These are phyloP conservation scores for Mionectes olivaceus DNA, from an alignment of 2,797 vertebrate genomes.

Conservation along the genomic window DNA sequence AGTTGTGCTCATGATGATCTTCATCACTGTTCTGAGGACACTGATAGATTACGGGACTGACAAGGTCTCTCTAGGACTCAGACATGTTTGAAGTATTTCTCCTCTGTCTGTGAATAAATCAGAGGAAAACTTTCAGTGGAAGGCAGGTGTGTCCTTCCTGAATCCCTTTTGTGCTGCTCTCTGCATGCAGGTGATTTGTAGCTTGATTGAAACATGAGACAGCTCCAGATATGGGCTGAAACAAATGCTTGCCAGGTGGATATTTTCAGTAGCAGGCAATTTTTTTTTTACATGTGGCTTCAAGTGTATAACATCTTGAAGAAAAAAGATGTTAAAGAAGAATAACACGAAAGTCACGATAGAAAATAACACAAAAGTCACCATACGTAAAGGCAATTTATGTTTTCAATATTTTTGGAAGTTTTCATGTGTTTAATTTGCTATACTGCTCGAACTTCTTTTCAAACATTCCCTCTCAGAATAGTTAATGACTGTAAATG, in stretches of 20 bases:
- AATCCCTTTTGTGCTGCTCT: not conserved
- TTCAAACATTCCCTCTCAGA: not conserved
- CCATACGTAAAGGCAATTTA: not conserved
- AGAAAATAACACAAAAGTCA: not conserved
- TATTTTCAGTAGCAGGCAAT: not conserved
- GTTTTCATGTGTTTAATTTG: not conserved
- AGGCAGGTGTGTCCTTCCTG: not conserved
- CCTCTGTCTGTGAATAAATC: conserved; percentile 44
- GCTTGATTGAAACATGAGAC: not conserved
- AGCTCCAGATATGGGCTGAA: not conserved
- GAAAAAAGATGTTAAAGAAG: not conserved
- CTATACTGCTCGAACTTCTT: not conserved
- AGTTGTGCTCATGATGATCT: not conserved
- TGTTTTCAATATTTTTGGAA: not conserved
- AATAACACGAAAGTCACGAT: not conserved
- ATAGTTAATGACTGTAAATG: conserved; percentile 7
- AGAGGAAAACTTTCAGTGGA: not conserved
- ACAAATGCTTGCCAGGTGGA: not conserved
- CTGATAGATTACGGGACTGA: not conserved
- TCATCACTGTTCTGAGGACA: not conserved
- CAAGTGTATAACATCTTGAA: not conserved
- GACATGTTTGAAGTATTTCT: not conserved
- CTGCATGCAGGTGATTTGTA: not conserved
- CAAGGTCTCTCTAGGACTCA: conserved; percentile 32
- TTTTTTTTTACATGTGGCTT: not conserved